Evolutionary conservation across 2,888 invertebrate species (phyloP).

Genomic region (Cistogaster globosa): DNA sequence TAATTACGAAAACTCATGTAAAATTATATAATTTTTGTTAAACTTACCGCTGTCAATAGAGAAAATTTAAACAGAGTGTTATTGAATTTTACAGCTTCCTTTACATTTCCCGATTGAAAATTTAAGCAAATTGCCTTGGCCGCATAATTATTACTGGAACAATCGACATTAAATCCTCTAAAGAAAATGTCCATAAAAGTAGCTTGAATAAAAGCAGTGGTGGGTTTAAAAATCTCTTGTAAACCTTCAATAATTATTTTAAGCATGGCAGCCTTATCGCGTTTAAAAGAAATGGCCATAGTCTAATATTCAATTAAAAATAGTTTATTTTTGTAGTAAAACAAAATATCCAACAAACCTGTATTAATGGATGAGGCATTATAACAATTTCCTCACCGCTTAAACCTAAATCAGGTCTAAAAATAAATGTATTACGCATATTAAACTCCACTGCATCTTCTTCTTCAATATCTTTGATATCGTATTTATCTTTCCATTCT

Average conservation of each 20-base stretch:
- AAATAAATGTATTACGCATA: constrained; percentile 87
- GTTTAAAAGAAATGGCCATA: constrained; percentile 58
- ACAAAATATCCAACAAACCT: constrained; percentile 85
- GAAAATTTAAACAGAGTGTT: constrained; percentile 88
- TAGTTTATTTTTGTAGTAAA: constrained; percentile 76
- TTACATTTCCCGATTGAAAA: constrained; percentile 85
- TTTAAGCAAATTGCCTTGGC: constrained; percentile 88
- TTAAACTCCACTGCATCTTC: constrained; percentile 89
- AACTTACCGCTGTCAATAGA: no score
- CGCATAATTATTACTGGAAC: constrained; percentile 88
- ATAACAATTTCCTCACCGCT: constrained; percentile 88
- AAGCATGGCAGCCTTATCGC: constrained; percentile 86
- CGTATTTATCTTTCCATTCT: constrained; percentile 91
- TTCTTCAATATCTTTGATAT: constrained; percentile 87
- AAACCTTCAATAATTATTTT: constrained; percentile 86
- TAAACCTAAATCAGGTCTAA: constrained; percentile 86
- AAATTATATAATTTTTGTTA: no score
- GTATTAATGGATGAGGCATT: constrained; percentile 88
- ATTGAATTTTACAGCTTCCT: constrained; percentile 84
- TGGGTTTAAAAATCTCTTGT: constrained; percentile 87
- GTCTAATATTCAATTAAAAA: no score
- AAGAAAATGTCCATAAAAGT: constrained; percentile 89
- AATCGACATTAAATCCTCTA: constrained; percentile 88
- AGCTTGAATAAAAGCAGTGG: constrained; percentile 83
- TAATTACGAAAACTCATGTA: no score